A percentile compares a stretch with the other conserved stretches of the same genome.
Conservation (phyloP, 2,797 vertebrate genomes). For the Lophotriccus pileatus region DNA sequence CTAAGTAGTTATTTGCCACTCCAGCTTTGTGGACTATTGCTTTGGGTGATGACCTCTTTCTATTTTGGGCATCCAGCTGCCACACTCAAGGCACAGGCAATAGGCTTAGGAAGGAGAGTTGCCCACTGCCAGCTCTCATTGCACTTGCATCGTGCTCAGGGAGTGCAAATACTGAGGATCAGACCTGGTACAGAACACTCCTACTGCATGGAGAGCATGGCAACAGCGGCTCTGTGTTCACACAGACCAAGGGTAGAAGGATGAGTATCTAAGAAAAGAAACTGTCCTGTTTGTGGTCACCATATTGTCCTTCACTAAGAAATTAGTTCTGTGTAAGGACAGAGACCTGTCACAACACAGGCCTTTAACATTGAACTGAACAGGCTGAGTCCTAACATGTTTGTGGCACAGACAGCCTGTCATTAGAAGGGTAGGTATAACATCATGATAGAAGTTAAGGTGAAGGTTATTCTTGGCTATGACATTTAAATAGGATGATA, state of each 20-base stretch:
- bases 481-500: neutral
- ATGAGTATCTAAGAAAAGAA: neutral
- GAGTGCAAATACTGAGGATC: neutral
- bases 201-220: fast-evolving
- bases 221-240: neutral
- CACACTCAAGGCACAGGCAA: neutral
- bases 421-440: neutral
- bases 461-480: neutral
- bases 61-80: neutral
- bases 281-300: neutral
- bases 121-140: neutral
- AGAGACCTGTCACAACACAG: neutral
- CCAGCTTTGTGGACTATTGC: neutral
- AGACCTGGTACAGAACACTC: fast-evolving
- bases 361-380: neutral
- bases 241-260: neutral
- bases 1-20: neutral
- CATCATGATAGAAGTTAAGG: neutral
- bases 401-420: neutral
- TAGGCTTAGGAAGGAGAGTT: neutral
- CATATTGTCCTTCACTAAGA: neutral
- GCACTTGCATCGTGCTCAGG: neutral
- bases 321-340: neutral
- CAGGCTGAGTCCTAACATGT: fast-evolving
- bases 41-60: neutral